Conservation (phyloP, 2,888 invertebrate genomes). For the Timema podura region DNA sequence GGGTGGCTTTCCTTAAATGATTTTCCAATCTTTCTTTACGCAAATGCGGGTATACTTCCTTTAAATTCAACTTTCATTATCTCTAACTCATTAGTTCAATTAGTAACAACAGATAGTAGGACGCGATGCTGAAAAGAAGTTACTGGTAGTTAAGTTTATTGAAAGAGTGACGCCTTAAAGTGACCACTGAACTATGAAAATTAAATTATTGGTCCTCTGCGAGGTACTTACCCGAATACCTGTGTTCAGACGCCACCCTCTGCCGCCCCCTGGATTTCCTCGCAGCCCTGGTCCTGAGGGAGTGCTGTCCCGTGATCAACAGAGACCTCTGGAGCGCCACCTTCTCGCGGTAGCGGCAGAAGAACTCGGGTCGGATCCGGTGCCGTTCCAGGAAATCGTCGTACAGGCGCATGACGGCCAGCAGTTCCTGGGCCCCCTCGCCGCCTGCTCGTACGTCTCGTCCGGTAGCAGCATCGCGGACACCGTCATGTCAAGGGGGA, state of each 20-base stretch:
- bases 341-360: conserved; percentile 63
- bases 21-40: too few species aligned
- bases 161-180: too few species aligned
- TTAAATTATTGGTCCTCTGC: too few species aligned
- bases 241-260: conserved; percentile 18
- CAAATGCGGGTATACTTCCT: too few species aligned
- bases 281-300: neutral
- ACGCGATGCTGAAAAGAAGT: too few species aligned
- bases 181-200: too few species aligned
- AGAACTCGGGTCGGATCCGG: conserved; percentile 71
- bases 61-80: too few species aligned
- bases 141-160: too few species aligned
- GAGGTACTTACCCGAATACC: conserved; percentile 20
- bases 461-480: conserved; percentile 61
- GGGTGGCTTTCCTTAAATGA: too few species aligned
- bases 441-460: conserved; percentile 68
- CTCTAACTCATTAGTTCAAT: too few species aligned
- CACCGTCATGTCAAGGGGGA: conserved; percentile 19
- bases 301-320: conserved; percentile 35
- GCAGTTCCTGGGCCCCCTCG: conserved; percentile 42
- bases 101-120: too few species aligned
- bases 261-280: neutral
- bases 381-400: conserved; percentile 61
- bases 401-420: conserved; percentile 53
- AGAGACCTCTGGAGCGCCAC: conserved; percentile 49